A percentile compares a stretch with the other conserved stretches of the same genome.
phyloP scores from a whole-genome alignment of 2,113 vertebrate genomes.

The Lycocorax pyrrhopterus region DNA sequence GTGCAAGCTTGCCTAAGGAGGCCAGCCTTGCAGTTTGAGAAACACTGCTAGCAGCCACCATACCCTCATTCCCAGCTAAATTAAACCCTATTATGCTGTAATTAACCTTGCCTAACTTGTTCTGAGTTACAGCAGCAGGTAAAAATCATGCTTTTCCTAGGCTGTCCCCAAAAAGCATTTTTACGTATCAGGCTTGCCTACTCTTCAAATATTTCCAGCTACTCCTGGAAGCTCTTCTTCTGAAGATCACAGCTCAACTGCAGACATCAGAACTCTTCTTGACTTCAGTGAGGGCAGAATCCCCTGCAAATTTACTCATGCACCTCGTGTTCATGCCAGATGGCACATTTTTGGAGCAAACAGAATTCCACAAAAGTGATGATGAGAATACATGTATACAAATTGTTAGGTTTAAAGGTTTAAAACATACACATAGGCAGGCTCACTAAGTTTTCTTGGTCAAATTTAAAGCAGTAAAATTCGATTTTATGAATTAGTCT shows the following conservation, averaged over 20 bases:
- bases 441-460: background rate
- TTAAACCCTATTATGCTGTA: conserved; percentile 62
- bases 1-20: conserved; percentile 65
- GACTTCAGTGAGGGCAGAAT: background rate
- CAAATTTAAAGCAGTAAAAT: background rate
- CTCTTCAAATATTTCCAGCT: conserved; percentile 12
- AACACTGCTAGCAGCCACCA: conserved; percentile 57
- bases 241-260: background rate
- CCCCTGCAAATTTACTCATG: background rate
- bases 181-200: background rate
- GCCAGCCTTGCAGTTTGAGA: conserved; percentile 57
- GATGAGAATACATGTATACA: background rate
- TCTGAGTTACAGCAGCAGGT: conserved; percentile 52
- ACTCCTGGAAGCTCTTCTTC: conserved; percentile 1
- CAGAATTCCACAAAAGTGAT: background rate
- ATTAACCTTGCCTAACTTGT: conserved; percentile 68
- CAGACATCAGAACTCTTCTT: background rate
- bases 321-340: background rate
- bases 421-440: background rate
- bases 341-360: background rate
- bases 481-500: background rate
- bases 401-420: background rate
- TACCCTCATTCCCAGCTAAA: conserved; percentile 63
- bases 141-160: conserved; percentile 18
- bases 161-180: background rate